These are phyloP conservation scores for Bombus ignitus DNA, from an alignment of 1,140 invertebrate genomes.

Conservation along the genomic window DNA sequence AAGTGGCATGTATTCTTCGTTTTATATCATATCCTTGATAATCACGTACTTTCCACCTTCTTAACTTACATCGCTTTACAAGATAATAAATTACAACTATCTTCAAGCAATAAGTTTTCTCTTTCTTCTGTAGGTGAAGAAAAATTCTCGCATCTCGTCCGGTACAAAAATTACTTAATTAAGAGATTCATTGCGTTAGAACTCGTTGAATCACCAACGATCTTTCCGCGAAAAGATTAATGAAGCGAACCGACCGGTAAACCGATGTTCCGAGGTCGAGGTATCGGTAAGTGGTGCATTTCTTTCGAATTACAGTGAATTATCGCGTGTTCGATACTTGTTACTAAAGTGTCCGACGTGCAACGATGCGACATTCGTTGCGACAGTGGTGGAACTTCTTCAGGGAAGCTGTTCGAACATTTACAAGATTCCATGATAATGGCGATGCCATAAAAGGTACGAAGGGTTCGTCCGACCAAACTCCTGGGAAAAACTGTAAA, in stretches of 20 bases:
- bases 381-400: constrained; percentile 30
- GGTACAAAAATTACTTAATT: neutral
- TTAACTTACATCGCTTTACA: neutral
- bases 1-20: too few species aligned
- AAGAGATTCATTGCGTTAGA: neutral
- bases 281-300: neutral
- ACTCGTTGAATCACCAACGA: neutral
- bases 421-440: constrained; percentile 59
- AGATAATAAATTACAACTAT: neutral
- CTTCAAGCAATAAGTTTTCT: neutral
- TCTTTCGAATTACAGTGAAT: constrained; percentile 14
- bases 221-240: neutral
- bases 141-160: neutral
- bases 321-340: constrained; percentile 25
- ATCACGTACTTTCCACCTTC: too few species aligned
- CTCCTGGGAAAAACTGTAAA: constrained; percentile 50
- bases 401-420: constrained; percentile 15
- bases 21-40: too few species aligned
- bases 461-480: constrained; percentile 39
- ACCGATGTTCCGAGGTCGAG: neutral
- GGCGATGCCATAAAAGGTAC: constrained; percentile 44
- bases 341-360: constrained; percentile 23
- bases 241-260: neutral
- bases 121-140: too few species aligned
- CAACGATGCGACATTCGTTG: constrained; percentile 26